These are phyloP conservation scores for Syrmaticus mikado DNA, from an alignment of 2,113 vertebrate genomes.

Conservation along the genomic window DNA sequence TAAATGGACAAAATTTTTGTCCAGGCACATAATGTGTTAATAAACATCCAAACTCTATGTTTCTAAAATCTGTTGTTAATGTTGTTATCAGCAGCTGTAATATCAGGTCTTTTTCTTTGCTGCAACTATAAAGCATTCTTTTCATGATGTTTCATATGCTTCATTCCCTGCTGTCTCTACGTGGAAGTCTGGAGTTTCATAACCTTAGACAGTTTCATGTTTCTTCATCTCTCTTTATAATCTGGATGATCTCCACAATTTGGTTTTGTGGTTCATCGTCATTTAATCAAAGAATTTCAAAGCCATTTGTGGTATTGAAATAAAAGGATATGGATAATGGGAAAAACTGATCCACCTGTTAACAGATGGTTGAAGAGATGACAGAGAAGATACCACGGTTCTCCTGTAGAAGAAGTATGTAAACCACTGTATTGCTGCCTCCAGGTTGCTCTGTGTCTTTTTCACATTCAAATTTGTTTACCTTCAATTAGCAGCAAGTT, in stretches of 20 bases:
- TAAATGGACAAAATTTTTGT: not conserved
- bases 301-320: not conserved
- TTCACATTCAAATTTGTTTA: not conserved
- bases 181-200: not conserved
- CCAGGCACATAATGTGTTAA: not conserved
- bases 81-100: not conserved
- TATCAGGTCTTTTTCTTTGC: not conserved
- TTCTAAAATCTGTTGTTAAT: not conserved
- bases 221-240: not conserved
- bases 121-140: not conserved
- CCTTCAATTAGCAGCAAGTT: not conserved
- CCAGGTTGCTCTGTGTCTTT: not conserved
- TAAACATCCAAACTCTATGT: accelerated
- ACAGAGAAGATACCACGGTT: accelerated
- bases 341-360: not conserved
- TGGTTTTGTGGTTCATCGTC: not conserved
- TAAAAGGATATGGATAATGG: not conserved
- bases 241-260: not conserved
- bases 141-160: not conserved
- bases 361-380: not conserved
- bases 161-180: not conserved
- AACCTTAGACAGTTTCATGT: not conserved
- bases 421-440: not conserved
- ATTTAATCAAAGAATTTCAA: not conserved
- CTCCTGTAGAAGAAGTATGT: not conserved